Evolutionary conservation across 2,888 invertebrate species (phyloP), one percentile per base, ranked within the genome.

Genomic region (Camponotus fellah): DNA sequence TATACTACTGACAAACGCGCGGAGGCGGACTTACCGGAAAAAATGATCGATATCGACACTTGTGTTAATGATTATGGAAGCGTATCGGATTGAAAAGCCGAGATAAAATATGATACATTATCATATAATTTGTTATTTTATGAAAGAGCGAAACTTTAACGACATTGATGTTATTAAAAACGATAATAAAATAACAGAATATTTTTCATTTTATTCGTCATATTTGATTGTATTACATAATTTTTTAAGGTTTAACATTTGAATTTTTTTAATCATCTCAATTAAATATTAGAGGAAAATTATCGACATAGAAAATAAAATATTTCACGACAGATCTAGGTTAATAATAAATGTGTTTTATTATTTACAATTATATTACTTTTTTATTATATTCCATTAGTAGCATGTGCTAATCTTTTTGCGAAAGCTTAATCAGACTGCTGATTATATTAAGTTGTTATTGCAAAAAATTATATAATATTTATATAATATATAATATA

Each of bases 1-100:
- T 80, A 2, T 83, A 88, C 85, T 72, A 88, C 89, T 89, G 75
- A 43, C 68, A 12, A 37, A 21, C 21, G 14, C 26, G 6, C n/a
- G 17, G 9, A 10, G 56, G 0, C n/a, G 26, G 3, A 6, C 12
- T 40, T 68, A n/a, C n/a, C 40, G 40, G 5, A 12, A 76, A 65
- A 76, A 46, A 49, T 14, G 21, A 14, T 17, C 65, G 9, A 34
- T 62, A 64, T 65, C 49, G 75, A 46, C 58, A 43, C 21, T 34
- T 14, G 10, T n/a, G 21, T 65, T 37, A n/a, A 49, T 21, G 46
- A 75, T 65, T 32, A 74, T 10, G n/a, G 14, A 14, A 46, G 75
- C 21, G 14, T 46, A 34, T 8, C 21, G 9, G 65, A 64, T 34
- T 34, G 17, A 34, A 34, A 62, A 34, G 34, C 6, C 34, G 62